Evolutionary conservation across 2,888 invertebrate genomes (phyloP).

Genomic region (Achlya flavicornis): DNA sequence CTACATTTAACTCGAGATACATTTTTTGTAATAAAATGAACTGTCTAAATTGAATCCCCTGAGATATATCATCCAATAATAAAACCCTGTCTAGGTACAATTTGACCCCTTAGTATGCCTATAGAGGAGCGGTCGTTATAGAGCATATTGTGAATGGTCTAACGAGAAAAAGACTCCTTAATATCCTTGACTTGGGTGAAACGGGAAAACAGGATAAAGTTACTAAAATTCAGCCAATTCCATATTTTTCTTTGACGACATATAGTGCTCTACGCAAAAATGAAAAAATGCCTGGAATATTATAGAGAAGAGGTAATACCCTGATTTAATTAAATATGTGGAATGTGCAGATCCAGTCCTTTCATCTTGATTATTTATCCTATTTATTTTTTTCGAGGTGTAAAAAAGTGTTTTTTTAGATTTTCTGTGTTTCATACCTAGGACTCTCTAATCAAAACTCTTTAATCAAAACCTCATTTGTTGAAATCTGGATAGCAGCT

Average conservation of each 20-base stretch:
- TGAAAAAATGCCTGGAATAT: neutral
- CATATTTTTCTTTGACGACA: neutral
- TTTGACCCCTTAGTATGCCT: constrained; percentile 3
- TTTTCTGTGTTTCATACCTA: too few relatives aligned
- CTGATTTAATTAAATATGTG: too few relatives aligned
- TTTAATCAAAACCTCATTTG: too few relatives aligned
- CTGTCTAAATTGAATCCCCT: neutral
- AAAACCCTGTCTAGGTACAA: constrained; percentile 1
- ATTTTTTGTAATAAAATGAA: neutral
- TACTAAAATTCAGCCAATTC: neutral
- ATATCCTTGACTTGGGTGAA: constrained; percentile 3
- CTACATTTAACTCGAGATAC: neutral
- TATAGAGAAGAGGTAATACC: too few relatives aligned
- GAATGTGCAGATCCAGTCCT: too few relatives aligned
- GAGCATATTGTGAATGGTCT: constrained; percentile 7
- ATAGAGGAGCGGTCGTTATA: constrained; percentile 6
- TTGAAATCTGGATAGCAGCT: too few relatives aligned
- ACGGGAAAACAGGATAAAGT: constrained; percentile 5
- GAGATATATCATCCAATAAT: constrained; percentile 2
- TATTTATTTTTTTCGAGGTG: too few relatives aligned
- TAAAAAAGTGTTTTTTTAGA: too few relatives aligned
- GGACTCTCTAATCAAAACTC: too few relatives aligned
- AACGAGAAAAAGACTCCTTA: constrained; percentile 6
- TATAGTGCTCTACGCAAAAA: neutral
- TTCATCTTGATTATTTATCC: too few relatives aligned